phyloP scores from a whole-genome alignment of 2,113 vertebrate genomes.

The Sebastes schlegelii region DNA sequence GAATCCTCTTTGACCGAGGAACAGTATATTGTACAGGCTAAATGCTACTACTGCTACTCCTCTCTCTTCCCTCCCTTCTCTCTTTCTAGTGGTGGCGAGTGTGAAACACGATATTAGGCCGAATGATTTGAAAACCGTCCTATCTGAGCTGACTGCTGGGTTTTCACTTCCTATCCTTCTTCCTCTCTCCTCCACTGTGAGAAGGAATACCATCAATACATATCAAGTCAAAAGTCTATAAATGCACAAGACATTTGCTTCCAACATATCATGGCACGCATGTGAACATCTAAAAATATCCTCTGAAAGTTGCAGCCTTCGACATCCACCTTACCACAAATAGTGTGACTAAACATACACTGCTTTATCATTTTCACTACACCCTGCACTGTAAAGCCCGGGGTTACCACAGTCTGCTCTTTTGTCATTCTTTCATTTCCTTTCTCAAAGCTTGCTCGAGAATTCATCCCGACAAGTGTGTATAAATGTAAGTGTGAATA shows the following conservation, averaged over 20 bases:
- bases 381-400: not conserved
- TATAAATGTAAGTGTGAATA: not conserved
- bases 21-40: constrained; percentile 64
- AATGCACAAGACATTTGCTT: not conserved
- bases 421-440: not conserved
- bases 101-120: constrained; percentile 64
- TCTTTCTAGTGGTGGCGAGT: constrained; percentile 36
- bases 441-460: not conserved
- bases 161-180: constrained; percentile 25
- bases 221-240: not conserved
- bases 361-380: constrained; percentile 16
- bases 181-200: not conserved
- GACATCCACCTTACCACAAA: not conserved
- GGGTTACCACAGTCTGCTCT: constrained; percentile 8
- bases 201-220: not conserved
- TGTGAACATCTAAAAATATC: not conserved
- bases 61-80: constrained; percentile 8
- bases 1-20: constrained; percentile 67
- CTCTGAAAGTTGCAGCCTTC: not conserved
- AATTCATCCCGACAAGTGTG: not conserved
- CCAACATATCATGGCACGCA: not conserved
- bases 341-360: not conserved
- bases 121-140: constrained; percentile 32
- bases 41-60: constrained; percentile 44
- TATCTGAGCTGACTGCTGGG: constrained; percentile 16